These are phyloP conservation scores for Nemopilema nomurai DNA, from an alignment of 30 jellyfish, hydroid and myxozoan genomes.

Conservation along the genomic window DNA sequence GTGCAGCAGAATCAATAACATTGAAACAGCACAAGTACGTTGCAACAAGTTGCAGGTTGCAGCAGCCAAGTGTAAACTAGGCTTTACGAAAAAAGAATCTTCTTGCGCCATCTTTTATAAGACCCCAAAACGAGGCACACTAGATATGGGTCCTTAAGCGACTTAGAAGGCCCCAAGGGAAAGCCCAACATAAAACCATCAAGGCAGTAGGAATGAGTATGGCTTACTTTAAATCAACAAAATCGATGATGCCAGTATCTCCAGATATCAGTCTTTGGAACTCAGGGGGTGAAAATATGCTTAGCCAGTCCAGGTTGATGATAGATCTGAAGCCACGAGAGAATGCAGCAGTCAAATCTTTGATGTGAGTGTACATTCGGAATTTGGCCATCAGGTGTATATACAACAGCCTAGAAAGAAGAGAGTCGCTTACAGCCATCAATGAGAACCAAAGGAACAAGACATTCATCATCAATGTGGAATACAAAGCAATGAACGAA, in stretches of 20 bases:
- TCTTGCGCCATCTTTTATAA: too few relatives aligned
- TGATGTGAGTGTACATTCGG: slow-evolving; percentile 84
- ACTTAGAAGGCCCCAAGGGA: too few relatives aligned
- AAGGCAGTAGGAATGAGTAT: neutral
- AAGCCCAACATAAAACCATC: neutral
- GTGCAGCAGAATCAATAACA: too few relatives aligned
- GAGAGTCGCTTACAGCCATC: neutral
- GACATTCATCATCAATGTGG: too few relatives aligned
- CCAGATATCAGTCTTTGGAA: slow-evolving; percentile 95
- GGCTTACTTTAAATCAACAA: slow-evolving; percentile 85
- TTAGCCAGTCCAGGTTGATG: slow-evolving; percentile 83
- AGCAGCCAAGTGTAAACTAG: too few relatives aligned
- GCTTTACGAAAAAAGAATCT: too few relatives aligned
- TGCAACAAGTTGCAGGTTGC: too few relatives aligned
- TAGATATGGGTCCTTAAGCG: too few relatives aligned
- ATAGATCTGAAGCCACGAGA: slow-evolving; percentile 92
- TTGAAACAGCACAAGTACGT: too few relatives aligned
- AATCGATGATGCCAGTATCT: slow-evolving; percentile 74
- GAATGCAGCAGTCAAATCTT: slow-evolving; percentile 87
- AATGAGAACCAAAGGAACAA: too few relatives aligned
- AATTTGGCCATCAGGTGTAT: slow-evolving; percentile 96
- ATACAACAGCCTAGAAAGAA: slow-evolving; percentile 69
- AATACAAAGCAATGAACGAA: neutral
- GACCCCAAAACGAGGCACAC: too few relatives aligned
- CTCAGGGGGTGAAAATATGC: slow-evolving; percentile 93